Evolutionary conservation across 2,113 vertebrate genomes (phyloP).

Genomic region (Antechinus flavipes): DNA sequence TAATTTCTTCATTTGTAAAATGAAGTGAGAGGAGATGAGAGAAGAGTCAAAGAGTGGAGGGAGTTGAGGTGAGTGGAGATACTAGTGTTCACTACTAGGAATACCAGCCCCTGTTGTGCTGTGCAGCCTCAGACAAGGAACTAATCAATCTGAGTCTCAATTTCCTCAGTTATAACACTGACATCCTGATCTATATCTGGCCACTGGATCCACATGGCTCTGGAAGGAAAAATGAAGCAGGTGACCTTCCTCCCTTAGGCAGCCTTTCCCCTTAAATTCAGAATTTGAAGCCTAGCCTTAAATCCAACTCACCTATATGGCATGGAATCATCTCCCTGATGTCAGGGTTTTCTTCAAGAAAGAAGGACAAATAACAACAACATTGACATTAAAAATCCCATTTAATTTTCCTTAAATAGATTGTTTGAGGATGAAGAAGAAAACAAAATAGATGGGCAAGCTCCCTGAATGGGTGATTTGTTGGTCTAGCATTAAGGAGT

Average conservation of each 20-base stretch:
- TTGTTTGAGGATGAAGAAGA: conserved; percentile 6
- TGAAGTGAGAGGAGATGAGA: neutral
- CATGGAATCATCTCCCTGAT: too few relatives aligned
- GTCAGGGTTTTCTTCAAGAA: too few relatives aligned
- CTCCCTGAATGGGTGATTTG: neutral
- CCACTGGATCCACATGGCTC: too few relatives aligned
- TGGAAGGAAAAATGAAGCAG: too few relatives aligned
- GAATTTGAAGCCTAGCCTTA: too few relatives aligned
- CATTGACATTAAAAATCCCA: neutral
- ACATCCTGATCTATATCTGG: too few relatives aligned
- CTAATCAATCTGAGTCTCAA: neutral
- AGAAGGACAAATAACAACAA: too few relatives aligned
- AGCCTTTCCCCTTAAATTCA: too few relatives aligned
- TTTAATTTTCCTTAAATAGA: neutral
- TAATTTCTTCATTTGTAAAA: conserved; percentile 32
- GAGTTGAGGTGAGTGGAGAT: neutral
- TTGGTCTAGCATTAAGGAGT: neutral
- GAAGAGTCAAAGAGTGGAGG: neutral
- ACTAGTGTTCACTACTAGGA: neutral
- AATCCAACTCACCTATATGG: too few relatives aligned
- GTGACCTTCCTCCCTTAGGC: too few relatives aligned
- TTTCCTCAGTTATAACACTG: neutral
- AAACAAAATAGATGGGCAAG: conserved; percentile 3
- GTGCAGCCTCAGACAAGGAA: neutral
- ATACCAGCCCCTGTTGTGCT: neutral